These are phyloP conservation scores for Cryptomyrus ogoouensis DNA, from an alignment of 2,113 vertebrate genomes.

Conservation along the genomic window DNA sequence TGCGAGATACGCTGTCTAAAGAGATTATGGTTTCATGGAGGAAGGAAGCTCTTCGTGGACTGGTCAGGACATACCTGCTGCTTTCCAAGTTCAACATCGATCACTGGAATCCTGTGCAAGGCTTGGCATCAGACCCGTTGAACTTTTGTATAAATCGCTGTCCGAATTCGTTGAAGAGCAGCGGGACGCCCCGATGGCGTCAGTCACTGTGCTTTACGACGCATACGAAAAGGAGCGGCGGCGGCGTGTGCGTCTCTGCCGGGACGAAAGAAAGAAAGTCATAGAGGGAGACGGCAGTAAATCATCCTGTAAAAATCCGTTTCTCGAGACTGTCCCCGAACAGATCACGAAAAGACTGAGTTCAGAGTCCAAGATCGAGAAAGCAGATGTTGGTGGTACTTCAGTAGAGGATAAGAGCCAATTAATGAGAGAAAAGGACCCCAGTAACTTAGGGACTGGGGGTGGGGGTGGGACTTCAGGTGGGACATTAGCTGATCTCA, in stretches of 20 bases:
- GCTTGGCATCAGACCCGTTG: slow-evolving; percentile 55
- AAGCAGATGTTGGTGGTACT: not conserved
- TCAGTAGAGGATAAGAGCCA: not conserved
- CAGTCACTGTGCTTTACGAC: slow-evolving; percentile 46
- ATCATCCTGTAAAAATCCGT: slow-evolving; percentile 9
- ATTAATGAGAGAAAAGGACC: slow-evolving; percentile 25
- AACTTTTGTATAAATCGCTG: slow-evolving; percentile 50
- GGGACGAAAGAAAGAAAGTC: slow-evolving; percentile 44
- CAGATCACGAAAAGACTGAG: slow-evolving; percentile 4
- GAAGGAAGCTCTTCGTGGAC: slow-evolving; percentile 42
- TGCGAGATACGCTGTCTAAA: not conserved
- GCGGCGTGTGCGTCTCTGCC: slow-evolving; percentile 41
- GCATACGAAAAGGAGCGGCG: slow-evolving; percentile 46
- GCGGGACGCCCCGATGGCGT: slow-evolving; percentile 33
- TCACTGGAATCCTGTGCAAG: slow-evolving; percentile 52
- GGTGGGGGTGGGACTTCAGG: slow-evolving; percentile 18
- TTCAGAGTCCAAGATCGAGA: slow-evolving; percentile 18
- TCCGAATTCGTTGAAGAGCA: slow-evolving; percentile 43
- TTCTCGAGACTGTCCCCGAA: slow-evolving; percentile 25
- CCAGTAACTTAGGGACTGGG: slow-evolving; percentile 24
- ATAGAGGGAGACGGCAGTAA: slow-evolving; percentile 32
- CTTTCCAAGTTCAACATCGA: slow-evolving; percentile 41
- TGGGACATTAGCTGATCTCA: slow-evolving; percentile 12
- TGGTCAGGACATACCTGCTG: slow-evolving; percentile 49
- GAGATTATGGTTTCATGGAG: slow-evolving; percentile 35